A percentile compares a stretch with the other conserved stretches of the same genome.
Conservation (phyloP, 2,888 invertebrate genomes). For the Drosophila kambysellisi region DNA sequence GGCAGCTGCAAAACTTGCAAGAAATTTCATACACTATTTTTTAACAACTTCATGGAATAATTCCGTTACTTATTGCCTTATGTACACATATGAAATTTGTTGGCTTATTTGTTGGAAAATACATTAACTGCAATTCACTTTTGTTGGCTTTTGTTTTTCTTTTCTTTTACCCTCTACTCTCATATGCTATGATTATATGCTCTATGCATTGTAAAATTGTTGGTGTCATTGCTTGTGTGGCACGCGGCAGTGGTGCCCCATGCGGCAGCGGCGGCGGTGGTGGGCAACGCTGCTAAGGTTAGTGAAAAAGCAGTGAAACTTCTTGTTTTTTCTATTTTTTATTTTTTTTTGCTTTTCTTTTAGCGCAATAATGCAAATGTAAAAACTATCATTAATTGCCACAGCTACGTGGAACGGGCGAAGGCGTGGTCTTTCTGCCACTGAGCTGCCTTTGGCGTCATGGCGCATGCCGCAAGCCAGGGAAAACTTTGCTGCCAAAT, state of each 20-base stretch:
- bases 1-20: constrained; percentile 42
- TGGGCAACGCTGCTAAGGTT: constrained; percentile 9
- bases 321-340: constrained; percentile 19
- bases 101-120: constrained; percentile 59
- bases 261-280: neutral
- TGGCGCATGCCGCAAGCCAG: constrained; percentile 31
- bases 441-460: constrained; percentile 16
- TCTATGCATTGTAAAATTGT: constrained; percentile 78
- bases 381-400: constrained; percentile 70
- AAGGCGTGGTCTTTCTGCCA: constrained; percentile 40
- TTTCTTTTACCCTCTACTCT: neutral
- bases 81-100: constrained; percentile 6
- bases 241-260: constrained; percentile 50
- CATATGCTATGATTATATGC: constrained; percentile 68
- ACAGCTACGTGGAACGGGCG: constrained; percentile 35
- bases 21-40: constrained; percentile 63
- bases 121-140: constrained; percentile 77
- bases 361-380: constrained; percentile 50
- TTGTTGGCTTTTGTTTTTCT: constrained; percentile 45
- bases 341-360: constrained; percentile 5
- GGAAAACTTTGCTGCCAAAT: constrained; percentile 9
- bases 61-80: constrained; percentile 34
- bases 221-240: constrained; percentile 71
- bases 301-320: constrained; percentile 56
- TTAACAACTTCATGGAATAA: constrained; percentile 7